These are phyloP conservation scores for Pteropus alecto DNA, from an alignment of 2,113 vertebrate species.

Conservation along the genomic window DNA sequence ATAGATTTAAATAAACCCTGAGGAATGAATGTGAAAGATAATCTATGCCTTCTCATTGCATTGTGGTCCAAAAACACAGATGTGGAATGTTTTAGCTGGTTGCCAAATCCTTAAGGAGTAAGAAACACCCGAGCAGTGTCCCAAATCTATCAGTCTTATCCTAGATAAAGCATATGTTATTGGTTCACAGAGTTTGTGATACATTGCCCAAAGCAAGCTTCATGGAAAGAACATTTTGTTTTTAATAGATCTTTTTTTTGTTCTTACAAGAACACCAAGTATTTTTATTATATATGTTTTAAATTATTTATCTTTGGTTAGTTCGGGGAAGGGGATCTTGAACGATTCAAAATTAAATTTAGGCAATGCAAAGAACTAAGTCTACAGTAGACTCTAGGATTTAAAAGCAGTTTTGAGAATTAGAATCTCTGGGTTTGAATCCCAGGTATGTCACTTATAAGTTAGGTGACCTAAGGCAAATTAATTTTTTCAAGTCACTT, in stretches of 20 bases:
- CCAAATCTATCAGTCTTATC: constrained; percentile 39
- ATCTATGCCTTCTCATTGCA: constrained; percentile 1
- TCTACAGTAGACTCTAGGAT: background rate
- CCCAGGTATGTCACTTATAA: background rate
- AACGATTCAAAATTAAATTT: background rate
- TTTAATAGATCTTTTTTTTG: background rate
- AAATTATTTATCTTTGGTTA: constrained; percentile 6
- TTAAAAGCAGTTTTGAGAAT: background rate
- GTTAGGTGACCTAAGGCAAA: background rate
- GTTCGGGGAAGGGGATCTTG: background rate
- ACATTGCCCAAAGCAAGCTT: background rate
- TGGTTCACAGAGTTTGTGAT: constrained; percentile 12
- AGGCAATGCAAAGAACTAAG: background rate
- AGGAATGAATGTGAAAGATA: background rate
- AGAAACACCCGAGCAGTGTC: constrained; percentile 1
- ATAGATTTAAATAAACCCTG: background rate
- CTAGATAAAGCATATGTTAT: constrained; percentile 12
- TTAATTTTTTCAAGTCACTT: background rate
- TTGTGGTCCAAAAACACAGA: background rate
- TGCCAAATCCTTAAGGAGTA: constrained; percentile 44
- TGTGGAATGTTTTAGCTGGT: background rate
- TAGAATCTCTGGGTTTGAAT: background rate
- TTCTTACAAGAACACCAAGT: background rate
- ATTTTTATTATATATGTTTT: background rate
- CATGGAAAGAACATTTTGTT: constrained; percentile 46